These are phyloP conservation scores for Podiceps cristatus DNA, from an alignment of 2,113 vertebrate species.

Conservation along the genomic window DNA sequence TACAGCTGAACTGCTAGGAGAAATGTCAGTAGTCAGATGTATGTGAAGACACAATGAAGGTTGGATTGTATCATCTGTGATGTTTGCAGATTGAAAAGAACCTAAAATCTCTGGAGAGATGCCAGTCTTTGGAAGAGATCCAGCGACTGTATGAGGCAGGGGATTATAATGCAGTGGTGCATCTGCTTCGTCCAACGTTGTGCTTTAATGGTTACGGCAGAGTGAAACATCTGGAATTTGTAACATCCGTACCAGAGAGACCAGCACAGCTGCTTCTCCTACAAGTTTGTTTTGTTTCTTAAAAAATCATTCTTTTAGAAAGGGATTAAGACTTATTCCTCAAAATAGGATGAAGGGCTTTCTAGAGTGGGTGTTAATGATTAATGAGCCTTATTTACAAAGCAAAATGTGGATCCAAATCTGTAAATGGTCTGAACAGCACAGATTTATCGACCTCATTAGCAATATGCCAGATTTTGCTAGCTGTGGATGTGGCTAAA, in stretches of 20 bases:
- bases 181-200: constrained; percentile 90
- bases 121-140: constrained; percentile 97
- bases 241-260: constrained; percentile 92
- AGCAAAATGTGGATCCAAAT: background rate
- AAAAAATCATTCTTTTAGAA: background rate
- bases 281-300: constrained; percentile 80
- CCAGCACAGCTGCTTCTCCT: constrained; percentile 94
- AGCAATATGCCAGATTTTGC: background rate
- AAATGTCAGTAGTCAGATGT: background rate
- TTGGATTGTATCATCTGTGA: background rate
- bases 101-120: constrained; percentile 94
- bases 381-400: background rate
- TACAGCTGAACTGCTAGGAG: background rate
- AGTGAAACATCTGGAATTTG: constrained; percentile 89
- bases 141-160: constrained; percentile 91
- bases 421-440: background rate
- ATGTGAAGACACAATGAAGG: background rate
- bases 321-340: background rate
- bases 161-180: constrained; percentile 91
- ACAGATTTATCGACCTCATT: background rate
- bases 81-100: constrained; percentile 92
- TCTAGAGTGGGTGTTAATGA: background rate
- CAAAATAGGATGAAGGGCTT: background rate
- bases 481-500: background rate
- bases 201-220: constrained; percentile 81